Base-by-base conservation (phyloP, 2,888 invertebrate species). In the Eremobia ochroleuca region DNA sequence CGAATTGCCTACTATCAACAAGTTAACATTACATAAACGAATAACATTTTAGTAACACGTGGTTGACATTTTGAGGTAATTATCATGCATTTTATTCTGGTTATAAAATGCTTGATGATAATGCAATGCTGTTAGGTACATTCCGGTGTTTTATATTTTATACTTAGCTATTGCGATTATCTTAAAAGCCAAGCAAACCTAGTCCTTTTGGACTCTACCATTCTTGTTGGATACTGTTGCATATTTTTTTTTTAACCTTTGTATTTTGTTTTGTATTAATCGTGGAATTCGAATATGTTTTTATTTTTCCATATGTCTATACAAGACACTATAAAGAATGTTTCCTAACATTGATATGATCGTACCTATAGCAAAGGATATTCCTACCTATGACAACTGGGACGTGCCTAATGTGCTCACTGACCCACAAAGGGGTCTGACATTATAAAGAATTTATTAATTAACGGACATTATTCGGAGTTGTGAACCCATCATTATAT, bases 401-500 rank as follows among this genome's bases (percentile, higher is more conserved):
- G 73, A 40, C 70, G 74, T 73, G 31, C 66, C 18, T 82, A 85
- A 82, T 85, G 66, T 64, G 82, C 58, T 59, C 67, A 64, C 31
- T 82, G 82, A 82, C 70, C 82, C 85, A 70, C 37, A 67, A 52
- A 68, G 49, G 79, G 81, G 62, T 18, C 74, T 70, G 81, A 64
- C 62, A 85, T 85, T 52, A 62, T 82, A 74, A 74, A 70, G 81
- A 82, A 66, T 73, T 62, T 52, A 79, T 65, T 65, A 73, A 79
- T 84, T 79, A 66, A 66, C 46, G 46, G 13, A 40, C 43, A 65
- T 69, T 71, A 83, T 64, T 49, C 9, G 59, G 46, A 34, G 6
- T 40, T 64, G 68, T 68, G 37, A 68, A 58, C 58, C 70, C 65
- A 79, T 76, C 40, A 49, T 79, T 68, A 76, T 65, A 81, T 74